Base-by-base conservation (phyloP, 2,888 invertebrate species). In the Amphimallon solstitiale region DNA sequence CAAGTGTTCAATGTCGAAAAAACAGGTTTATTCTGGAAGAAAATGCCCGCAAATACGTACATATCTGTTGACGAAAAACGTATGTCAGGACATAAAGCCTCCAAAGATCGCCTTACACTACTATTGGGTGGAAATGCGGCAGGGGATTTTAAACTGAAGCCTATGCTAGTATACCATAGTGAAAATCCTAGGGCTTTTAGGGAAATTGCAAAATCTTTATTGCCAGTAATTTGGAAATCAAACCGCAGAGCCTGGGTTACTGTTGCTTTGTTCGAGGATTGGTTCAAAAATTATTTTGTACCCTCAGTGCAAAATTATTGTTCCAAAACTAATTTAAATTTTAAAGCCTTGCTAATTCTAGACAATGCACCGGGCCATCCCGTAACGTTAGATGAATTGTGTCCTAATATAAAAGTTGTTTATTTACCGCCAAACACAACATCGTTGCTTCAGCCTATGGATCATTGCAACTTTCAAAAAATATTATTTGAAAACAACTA, bases 91-190 rank as follows among this genome's bases (percentile, higher is more conserved):
- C 14, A 45, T 45, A 45, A 45, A 12, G 14, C 19, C 14, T 45
- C 12, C 46, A 45, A 45, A 45, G 14, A 45, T 45, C 46, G 46
- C 19, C 46, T 45, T 17, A 45, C 14, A 19, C 46, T 45, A 9
- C 19, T 45, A 45, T 15, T 45, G 9, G 46, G 46, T 45, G 46
- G 14, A 45, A 14, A 45, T 45, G 46, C 46, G 17, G 23, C 23
- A 5, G 23, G 23, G 23, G 5, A 23, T 23, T 23, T 23, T 4
- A 23, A 23, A 23, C 23, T 14, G 19, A 45, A 45, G n/a, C 46
- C 10, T 17, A 14, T 45, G 46, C 12, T 45, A 17, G 46, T 45
- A 19, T 45, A 45, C 14, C 15, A 7, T 9, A 9, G 17, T 17
- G 46, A 45, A 45, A 45, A 45, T 45, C 46, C 12, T 19, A 45